These are phyloP conservation scores for Calliphora vomitoria DNA, from an alignment of 2,888 invertebrate genomes.

Conservation along the genomic window DNA sequence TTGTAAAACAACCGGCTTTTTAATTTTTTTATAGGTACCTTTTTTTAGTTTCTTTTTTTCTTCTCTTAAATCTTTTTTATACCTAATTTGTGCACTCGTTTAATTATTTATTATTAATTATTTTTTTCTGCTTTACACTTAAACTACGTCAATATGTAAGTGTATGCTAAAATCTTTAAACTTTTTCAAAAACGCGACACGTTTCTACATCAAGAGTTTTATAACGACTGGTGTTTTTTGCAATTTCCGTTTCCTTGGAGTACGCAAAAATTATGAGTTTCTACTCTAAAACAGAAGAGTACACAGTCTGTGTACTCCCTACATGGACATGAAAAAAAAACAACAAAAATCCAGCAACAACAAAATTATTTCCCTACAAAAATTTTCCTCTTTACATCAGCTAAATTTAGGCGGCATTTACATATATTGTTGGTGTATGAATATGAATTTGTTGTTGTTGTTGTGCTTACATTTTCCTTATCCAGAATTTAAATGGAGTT, in stretches of 20 bases:
- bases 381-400: slow-evolving; percentile 54
- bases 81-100: background rate
- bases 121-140: slow-evolving; percentile 9
- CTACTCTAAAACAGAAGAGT: slow-evolving; percentile 69
- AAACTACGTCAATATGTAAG: slow-evolving; percentile 54
- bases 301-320: slow-evolving; percentile 61
- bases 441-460: slow-evolving; percentile 10
- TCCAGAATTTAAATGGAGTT: slow-evolving; percentile 58
- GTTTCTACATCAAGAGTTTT: slow-evolving; percentile 84
- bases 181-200: slow-evolving; percentile 78
- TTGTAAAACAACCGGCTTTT: background rate
- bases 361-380: slow-evolving; percentile 48
- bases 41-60: background rate
- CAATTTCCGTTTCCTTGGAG: slow-evolving; percentile 80
- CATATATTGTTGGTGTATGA: slow-evolving; percentile 55
- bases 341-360: slow-evolving; percentile 4
- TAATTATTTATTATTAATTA: background rate
- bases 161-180: background rate
- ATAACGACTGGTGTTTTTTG: slow-evolving; percentile 82
- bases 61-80: background rate
- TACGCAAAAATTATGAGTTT: slow-evolving; percentile 71
- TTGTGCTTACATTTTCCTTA: background rate
- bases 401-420: slow-evolving; percentile 71
- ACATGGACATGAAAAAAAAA: slow-evolving; percentile 29
- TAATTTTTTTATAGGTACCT: background rate